These are phyloP conservation scores for Eciton burchellii DNA, from an alignment of 1,140 invertebrate species.

Conservation along the genomic window DNA sequence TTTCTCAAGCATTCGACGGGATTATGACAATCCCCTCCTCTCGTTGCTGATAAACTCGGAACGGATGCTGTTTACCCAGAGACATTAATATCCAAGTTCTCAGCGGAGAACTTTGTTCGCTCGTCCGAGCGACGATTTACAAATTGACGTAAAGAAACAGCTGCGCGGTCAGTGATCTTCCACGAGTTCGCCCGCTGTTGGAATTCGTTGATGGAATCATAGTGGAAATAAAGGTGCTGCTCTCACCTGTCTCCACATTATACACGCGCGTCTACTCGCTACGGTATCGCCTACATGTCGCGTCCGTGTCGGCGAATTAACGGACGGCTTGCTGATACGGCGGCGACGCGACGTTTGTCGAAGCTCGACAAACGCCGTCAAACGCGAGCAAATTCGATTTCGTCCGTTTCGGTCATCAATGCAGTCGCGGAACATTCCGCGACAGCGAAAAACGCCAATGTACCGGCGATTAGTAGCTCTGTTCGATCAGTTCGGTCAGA, in stretches of 20 bases:
- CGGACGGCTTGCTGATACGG: background rate
- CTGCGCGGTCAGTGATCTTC: slow-evolving; percentile 34
- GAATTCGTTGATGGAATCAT: slow-evolving; percentile 65
- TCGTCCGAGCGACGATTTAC: slow-evolving; percentile 10
- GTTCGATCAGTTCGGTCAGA: slow-evolving; percentile 3
- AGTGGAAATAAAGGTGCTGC: slow-evolving; percentile 29
- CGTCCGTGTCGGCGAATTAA: background rate
- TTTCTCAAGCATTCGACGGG: background rate
- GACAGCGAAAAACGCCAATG: background rate
- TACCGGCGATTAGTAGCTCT: too few relatives aligned
- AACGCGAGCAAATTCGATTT: slow-evolving; percentile 30
- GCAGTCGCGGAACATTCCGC: background rate
- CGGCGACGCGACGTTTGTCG: background rate
- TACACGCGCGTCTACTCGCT: slow-evolving; percentile 27
- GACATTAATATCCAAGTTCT: slow-evolving; percentile 52
- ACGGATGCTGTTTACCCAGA: background rate
- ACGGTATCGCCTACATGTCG: background rate
- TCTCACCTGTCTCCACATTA: slow-evolving; percentile 61
- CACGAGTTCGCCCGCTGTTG: slow-evolving; percentile 16
- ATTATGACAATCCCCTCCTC: background rate
- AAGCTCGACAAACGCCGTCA: background rate
- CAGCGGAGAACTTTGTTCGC: background rate
- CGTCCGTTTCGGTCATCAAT: background rate
- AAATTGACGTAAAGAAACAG: slow-evolving; percentile 33
- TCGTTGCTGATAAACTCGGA: background rate